Percentiles rank a stretch among this genome's conserved stretches.
Conservation (phyloP, 2,888 invertebrate genomes). For the Heliconius charithonia region DNA sequence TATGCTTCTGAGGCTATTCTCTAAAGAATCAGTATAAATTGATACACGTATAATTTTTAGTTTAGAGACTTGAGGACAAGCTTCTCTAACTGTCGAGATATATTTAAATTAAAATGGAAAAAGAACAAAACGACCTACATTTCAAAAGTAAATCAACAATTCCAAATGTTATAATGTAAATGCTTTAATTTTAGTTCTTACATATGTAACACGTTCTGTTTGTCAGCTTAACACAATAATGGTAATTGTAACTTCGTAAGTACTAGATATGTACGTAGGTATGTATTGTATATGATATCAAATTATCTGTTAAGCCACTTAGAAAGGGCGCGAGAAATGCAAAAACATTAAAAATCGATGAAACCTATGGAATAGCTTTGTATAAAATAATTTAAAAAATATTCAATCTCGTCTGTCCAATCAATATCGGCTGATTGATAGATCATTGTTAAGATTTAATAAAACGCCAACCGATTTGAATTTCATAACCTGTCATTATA, state of each 20-base stretch:
- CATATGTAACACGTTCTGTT: neutral
- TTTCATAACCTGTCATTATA: slow-evolving; percentile 23
- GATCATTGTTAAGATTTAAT: slow-evolving; percentile 54
- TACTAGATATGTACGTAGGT: neutral
- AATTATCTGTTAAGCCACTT: neutral
- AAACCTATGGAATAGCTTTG: slow-evolving; percentile 44
- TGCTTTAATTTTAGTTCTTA: neutral
- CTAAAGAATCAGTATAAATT: neutral
- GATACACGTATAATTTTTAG: neutral
- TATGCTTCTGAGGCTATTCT: neutral
- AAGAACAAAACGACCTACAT: neutral
- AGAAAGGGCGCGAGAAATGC: neutral
- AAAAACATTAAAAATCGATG: neutral
- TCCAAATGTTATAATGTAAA: too few relatives aligned
- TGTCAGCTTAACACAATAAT: neutral
- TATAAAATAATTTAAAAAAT: slow-evolving; percentile 12
- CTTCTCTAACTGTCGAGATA: neutral
- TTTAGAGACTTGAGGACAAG: too few relatives aligned
- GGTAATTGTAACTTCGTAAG: neutral
- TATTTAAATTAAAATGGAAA: neutral
- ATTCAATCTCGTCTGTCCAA: slow-evolving; percentile 25
- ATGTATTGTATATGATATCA: neutral
- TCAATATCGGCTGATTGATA: slow-evolving; percentile 55
- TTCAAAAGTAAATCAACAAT: too few relatives aligned
- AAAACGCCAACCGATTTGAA: slow-evolving; percentile 26